Conservation (phyloP, 2,888 invertebrate species). For the Phragmatobia fuliginosa region DNA sequence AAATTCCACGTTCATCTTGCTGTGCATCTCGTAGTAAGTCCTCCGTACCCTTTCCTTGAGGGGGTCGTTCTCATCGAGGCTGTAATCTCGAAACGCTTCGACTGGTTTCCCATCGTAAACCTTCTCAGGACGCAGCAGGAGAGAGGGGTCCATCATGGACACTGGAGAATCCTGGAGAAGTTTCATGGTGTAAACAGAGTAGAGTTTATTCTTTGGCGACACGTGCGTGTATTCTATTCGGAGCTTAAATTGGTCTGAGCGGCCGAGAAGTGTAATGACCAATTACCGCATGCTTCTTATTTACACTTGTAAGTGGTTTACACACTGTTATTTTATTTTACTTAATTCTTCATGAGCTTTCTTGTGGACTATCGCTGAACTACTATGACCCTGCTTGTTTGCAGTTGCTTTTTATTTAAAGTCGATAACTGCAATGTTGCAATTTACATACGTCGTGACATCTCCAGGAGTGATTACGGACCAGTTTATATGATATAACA, state of each 20-base stretch:
- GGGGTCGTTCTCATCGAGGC: slow-evolving; percentile 90
- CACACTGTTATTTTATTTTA: slow-evolving; percentile 10
- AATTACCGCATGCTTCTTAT: slow-evolving; percentile 3
- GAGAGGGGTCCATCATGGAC: slow-evolving; percentile 81
- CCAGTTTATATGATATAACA: background rate
- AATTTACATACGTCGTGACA: background rate
- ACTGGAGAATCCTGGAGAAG: slow-evolving; percentile 60
- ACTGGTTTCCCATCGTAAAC: slow-evolving; percentile 90
- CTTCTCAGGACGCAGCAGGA: slow-evolving; percentile 91
- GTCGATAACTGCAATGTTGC: background rate
- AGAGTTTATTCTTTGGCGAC: background rate
- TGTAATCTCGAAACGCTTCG: slow-evolving; percentile 93
- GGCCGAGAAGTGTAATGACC: background rate
- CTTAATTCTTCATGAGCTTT: background rate
- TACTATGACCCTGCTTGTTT: background rate
- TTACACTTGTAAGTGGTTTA: slow-evolving; percentile 13
- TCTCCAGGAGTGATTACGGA: background rate
- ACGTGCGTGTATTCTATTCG: slow-evolving; percentile 14
- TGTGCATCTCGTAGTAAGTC: slow-evolving; percentile 96
- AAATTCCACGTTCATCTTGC: slow-evolving; percentile 94
- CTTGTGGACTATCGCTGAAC: background rate
- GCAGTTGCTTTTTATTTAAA: background rate
- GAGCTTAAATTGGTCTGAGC: slow-evolving; percentile 8
- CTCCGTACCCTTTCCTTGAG: slow-evolving; percentile 92
- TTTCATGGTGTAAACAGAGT: slow-evolving; percentile 27